Conservation (phyloP, 1,140 invertebrate genomes). For the Zaprionus nigranus region DNA sequence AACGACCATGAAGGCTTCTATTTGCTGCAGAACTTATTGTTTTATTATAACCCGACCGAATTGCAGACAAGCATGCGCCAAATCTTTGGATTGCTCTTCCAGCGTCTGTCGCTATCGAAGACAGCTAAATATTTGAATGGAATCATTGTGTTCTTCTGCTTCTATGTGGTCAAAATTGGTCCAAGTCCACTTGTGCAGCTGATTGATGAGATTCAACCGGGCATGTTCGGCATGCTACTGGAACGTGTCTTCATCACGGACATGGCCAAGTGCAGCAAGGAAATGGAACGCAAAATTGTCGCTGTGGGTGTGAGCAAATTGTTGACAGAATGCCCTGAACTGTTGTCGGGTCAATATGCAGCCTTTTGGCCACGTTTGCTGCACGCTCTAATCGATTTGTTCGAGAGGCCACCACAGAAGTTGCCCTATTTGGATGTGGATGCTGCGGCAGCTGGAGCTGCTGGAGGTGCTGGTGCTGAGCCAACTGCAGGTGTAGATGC, state of each 20-base stretch:
- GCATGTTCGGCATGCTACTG: slow-evolving; percentile 97
- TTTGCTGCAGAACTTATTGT: slow-evolving; percentile 93
- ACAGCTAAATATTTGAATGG: slow-evolving; percentile 97
- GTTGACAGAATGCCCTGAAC: slow-evolving; percentile 89
- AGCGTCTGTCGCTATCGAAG: slow-evolving; percentile 95
- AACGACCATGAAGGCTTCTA: slow-evolving; percentile 99
- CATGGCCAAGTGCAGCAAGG: slow-evolving; percentile 93
- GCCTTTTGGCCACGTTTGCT: slow-evolving; percentile 85
- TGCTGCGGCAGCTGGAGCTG: slow-evolving; percentile 85
- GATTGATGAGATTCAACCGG: slow-evolving; percentile 94
- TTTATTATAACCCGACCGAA: slow-evolving; percentile 88
- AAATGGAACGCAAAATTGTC: slow-evolving; percentile 94
- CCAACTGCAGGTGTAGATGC: slow-evolving; percentile 87
- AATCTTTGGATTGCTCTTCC: slow-evolving; percentile 96
- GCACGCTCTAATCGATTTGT: slow-evolving; percentile 92
- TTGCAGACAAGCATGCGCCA: slow-evolving; percentile 93
- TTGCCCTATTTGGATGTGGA: slow-evolving; percentile 90
- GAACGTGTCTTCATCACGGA: slow-evolving; percentile 95
- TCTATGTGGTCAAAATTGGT: slow-evolving; percentile 93
- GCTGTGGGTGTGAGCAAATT: slow-evolving; percentile 95
- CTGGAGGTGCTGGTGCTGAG: slow-evolving; percentile 86
- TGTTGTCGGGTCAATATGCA: slow-evolving; percentile 65
- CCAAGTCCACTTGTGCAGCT: slow-evolving; percentile 89
- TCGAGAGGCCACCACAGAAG: slow-evolving; percentile 95
- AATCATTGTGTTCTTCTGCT: slow-evolving; percentile 95